Conservation (phyloP, 2,888 invertebrate species). For the Celastrina argiolus region DNA sequence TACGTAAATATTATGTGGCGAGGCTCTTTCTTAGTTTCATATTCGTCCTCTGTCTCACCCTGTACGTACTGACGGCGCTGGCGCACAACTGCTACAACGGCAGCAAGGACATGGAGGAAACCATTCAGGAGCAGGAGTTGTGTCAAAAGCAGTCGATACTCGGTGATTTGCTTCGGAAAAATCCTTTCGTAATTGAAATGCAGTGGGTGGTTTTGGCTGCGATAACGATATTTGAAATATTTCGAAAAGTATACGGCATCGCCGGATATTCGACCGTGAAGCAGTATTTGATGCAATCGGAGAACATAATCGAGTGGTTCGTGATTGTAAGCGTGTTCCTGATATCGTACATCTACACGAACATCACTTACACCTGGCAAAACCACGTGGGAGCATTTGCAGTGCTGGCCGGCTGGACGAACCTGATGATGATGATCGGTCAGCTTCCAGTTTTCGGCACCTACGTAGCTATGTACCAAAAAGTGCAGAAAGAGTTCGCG, state of each 20-base stretch:
- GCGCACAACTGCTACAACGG: slow-evolving; percentile 92
- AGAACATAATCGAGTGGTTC: slow-evolving; percentile 93
- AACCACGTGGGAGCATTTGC: slow-evolving; percentile 92
- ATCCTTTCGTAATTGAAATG: slow-evolving; percentile 87
- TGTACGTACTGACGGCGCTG: slow-evolving; percentile 88
- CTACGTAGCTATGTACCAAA: slow-evolving; percentile 94
- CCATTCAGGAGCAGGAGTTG: slow-evolving; percentile 83
- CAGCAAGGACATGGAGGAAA: slow-evolving; percentile 85
- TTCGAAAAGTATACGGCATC: slow-evolving; percentile 88
- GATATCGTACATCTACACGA: slow-evolving; percentile 89
- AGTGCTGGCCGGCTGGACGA: slow-evolving; percentile 91
- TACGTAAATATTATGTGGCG: slow-evolving; percentile 90
- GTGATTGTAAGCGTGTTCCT: slow-evolving; percentile 90
- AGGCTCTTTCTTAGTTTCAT: slow-evolving; percentile 87
- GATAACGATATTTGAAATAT: slow-evolving; percentile 87
- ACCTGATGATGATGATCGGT: slow-evolving; percentile 94
- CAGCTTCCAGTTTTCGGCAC: slow-evolving; percentile 92
- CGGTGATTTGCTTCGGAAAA: slow-evolving; percentile 84
- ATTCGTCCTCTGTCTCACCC: slow-evolving; percentile 87
- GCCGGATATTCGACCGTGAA: slow-evolving; percentile 89
- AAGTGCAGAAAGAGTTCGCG: slow-evolving; percentile 91
- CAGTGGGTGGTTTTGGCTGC: slow-evolving; percentile 90
- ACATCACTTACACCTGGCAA: slow-evolving; percentile 86
- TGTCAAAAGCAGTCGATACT: slow-evolving; percentile 88
- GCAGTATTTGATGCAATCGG: slow-evolving; percentile 89